Evolutionary conservation across 2,888 invertebrate genomes (phyloP).

Genomic region (Acanthosepion esculentum): DNA sequence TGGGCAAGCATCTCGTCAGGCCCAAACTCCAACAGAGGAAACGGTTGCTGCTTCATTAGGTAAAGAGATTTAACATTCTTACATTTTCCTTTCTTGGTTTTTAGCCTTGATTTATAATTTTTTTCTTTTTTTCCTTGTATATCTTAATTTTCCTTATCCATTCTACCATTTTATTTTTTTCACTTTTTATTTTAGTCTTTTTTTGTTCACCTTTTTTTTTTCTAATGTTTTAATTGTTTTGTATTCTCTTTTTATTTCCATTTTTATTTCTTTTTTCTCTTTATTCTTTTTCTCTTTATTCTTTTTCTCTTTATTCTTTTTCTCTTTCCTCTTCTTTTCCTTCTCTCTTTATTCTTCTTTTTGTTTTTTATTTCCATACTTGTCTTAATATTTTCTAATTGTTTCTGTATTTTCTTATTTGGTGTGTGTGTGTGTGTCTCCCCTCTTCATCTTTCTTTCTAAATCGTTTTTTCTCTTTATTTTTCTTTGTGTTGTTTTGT

Average conservation of each 20-base stretch:
- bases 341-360: not conserved
- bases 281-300: not conserved
- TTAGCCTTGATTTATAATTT: too few relatives aligned
- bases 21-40: slow-evolving; percentile 52
- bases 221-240: too few relatives aligned
- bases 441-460: too few relatives aligned
- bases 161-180: not conserved
- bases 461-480: too few relatives aligned
- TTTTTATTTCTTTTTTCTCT: too few relatives aligned
- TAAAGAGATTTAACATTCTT: not conserved
- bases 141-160: not conserved
- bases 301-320: not conserved
- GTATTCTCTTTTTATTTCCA: too few relatives aligned
- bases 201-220: too few relatives aligned
- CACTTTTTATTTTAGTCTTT: not conserved
- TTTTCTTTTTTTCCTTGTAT: not conserved
- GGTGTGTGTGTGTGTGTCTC: too few relatives aligned
- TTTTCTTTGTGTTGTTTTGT: too few relatives aligned
- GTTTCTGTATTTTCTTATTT: too few relatives aligned
- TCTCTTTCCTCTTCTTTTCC: not conserved
- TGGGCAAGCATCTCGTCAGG: not conserved
- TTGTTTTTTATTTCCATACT: too few relatives aligned
- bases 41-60: slow-evolving; percentile 48
- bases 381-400: too few relatives aligned
- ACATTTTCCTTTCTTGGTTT: not conserved